Evolutionary conservation across 2,797 vertebrate genomes (phyloP), one percentile per base, ranked within the genome.

Genomic region (Mastacembelus armatus): DNA sequence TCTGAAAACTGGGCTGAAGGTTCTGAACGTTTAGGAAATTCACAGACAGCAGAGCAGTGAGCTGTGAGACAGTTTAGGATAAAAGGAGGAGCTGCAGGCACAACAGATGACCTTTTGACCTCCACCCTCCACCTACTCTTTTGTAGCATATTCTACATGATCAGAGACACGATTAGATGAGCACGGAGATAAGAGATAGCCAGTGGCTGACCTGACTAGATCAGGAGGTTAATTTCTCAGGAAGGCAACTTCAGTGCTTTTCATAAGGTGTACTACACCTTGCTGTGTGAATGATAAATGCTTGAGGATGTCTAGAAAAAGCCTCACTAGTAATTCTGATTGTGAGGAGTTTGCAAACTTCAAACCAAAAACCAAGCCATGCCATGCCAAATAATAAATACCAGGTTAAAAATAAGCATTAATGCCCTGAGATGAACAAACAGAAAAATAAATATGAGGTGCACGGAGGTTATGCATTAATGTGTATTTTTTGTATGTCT

Each of bases 111-210:
- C 78, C 71, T 63, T 16, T 39, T 60, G 65, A 72, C 67, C 64
- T 60, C 33, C 49, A 48, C 56, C 60, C 62, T 74, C 50, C 72
- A 4, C 57, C 18, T 1, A 40, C 64, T 81, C 64, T 79, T 81
- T 79, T 75, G 65, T 71, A 76, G 50, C 49, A 33, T 27, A 24
- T 74, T 61, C 33, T 71, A 49, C 62, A 40, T 45, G 75, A 91
- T 91, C 86, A 89, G 89, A 88, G 88, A 45, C 56, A 18, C 33
- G 24, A 74, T 57, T 8, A 55, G 59, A 68, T 47, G 61, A 45
- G 62, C 74, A 73, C 1, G 4, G 58, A 81, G 79, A 80, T 71
- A 49, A 75, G 67, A 82, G 74, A 36, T 48, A 22, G 72, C 60
- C 12, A 50, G 32, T 19, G 47, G 69, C 51, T 15, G 62, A 78